Conservation (phyloP, 2,797 vertebrate species). For the Momotus momota region DNA sequence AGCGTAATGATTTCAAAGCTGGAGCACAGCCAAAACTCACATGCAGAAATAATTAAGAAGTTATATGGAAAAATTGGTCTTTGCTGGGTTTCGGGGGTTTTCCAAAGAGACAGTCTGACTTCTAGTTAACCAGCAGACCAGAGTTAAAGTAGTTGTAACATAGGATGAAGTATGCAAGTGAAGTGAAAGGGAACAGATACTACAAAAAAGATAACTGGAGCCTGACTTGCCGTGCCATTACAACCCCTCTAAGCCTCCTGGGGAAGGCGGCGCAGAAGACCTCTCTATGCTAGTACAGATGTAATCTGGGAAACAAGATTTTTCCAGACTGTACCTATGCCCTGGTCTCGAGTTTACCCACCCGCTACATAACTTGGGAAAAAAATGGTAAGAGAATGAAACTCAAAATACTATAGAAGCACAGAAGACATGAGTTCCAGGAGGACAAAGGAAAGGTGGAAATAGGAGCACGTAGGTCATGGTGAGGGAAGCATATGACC, state of each 20-base stretch:
- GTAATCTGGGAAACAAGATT: neutral
- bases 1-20: conserved; percentile 59
- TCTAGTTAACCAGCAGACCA: neutral
- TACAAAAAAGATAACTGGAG: neutral
- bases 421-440: neutral
- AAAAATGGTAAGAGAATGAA: neutral
- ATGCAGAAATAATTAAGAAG: conserved; percentile 61
- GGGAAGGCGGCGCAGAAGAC: neutral
- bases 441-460: neutral
- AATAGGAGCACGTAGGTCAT: fast-evolving
- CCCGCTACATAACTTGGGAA: neutral
- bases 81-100: neutral
- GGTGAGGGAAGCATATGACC: fast-evolving
- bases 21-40: conserved; percentile 70
- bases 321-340: neutral
- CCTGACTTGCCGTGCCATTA: neutral
- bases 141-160: neutral
- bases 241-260: neutral
- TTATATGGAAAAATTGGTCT: neutral
- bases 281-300: neutral
- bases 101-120: neutral
- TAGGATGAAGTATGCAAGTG: neutral
- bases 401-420: neutral
- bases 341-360: neutral
- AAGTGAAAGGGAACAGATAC: neutral